Evolutionary conservation across 1,140 invertebrate genomes (phyloP).

Genomic region (Andrena cerasifolii): DNA sequence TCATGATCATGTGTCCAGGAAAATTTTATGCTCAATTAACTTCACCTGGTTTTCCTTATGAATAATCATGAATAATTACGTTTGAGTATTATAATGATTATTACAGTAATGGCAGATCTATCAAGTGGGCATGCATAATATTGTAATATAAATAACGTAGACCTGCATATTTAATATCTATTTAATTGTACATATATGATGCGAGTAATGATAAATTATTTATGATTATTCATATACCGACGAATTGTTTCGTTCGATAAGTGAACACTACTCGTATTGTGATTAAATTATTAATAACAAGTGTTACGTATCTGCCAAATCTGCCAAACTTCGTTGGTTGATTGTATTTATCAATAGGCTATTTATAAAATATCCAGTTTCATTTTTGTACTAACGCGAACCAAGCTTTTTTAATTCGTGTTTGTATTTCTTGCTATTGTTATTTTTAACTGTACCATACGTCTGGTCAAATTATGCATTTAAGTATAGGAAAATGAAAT

Average conservation of each 20-base stretch:
- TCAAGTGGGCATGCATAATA: constrained; percentile 12
- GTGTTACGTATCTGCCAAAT: neutral
- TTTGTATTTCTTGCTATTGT: neutral
- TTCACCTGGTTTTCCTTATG: neutral
- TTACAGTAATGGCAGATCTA: neutral
- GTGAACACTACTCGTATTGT: neutral
- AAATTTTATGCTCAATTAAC: neutral
- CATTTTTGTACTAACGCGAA: neutral
- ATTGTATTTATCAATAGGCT: neutral
- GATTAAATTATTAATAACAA: neutral
- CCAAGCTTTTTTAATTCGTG: neutral
- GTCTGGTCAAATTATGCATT: constrained; percentile 29
- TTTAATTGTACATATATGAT: constrained; percentile 45
- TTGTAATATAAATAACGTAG: constrained; percentile 30
- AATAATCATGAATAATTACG: neutral
- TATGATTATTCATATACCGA: neutral
- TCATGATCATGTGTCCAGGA: neutral
- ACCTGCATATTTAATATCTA: constrained; percentile 21
- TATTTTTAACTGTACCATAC: neutral
- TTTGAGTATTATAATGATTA: no score
- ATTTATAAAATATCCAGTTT: neutral
- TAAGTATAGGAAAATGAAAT: constrained; percentile 15
- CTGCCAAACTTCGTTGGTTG: neutral
- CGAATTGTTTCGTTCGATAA: neutral
- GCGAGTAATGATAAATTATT: constrained; percentile 14